Base-by-base conservation (phyloP, 2,797 vertebrate species). In the Alca torda region DNA sequence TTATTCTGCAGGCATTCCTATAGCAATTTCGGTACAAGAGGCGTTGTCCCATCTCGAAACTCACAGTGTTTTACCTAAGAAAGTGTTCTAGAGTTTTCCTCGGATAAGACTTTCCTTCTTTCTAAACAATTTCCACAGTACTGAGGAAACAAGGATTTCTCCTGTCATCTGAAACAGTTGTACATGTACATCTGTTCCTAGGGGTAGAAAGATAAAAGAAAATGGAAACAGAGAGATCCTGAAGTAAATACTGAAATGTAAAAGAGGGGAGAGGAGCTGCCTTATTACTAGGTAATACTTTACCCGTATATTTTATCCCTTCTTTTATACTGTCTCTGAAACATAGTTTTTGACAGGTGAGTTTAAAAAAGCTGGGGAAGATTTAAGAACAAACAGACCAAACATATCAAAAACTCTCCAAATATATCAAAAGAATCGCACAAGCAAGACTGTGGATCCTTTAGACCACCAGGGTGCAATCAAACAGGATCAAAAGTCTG, bases 401-500 rank as follows among this genome's bases (percentile, higher is more conserved):
- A 95, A 90, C 24, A 24, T 35, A 96, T 68, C 39, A 95, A 88
- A 86, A 95, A 10, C 46, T 84, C 65, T 86, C 93, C 74, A 93
- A 95, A 90, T 80, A 61, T 53, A 94, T 95, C 92, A 96, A 80
- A 95, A 74, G 74, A 89, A 81, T 81, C 84, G n/a, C 65, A 81
- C 50, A 78, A 87, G 63, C 53, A 77, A 82, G 57, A 51, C 51
- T 73, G 69, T 67, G 72, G 69, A 90, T 85, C 78, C 81, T 96
- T 91, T 91, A 89, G 85, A 88, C 51, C 87, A 95, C 70, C 26
- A 63, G 46, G 59, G 80, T 90, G 30, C 94, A 94, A 91, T 94
- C 93, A 95, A 95, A 94, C 33, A 91, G 30, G 79, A 96, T 93
- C 89, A 96, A 87, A 93, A 91, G 15, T 95, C 57, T 92, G 43